Conservation (phyloP, 2,888 invertebrate species). For the Rhaphigaster nebulosa region DNA sequence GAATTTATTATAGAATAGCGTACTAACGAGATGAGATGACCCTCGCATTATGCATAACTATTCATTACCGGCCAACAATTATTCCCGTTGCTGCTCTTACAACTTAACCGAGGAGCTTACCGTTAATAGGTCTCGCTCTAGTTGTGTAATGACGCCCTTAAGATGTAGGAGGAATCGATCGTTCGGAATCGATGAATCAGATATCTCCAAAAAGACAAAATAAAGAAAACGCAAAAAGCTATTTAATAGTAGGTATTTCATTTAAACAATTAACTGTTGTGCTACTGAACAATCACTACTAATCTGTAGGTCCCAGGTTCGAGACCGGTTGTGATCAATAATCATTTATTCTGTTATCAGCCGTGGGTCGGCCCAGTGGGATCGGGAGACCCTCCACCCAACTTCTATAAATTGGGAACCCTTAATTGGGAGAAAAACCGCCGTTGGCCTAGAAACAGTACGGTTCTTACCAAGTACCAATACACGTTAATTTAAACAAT, state of each 20-base stretch:
- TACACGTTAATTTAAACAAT: too few species aligned
- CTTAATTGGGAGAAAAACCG: too few species aligned
- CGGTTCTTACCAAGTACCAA: too few species aligned
- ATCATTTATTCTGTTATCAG: too few species aligned
- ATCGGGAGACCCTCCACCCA: too few species aligned
- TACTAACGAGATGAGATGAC: background rate
- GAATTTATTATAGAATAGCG: background rate
- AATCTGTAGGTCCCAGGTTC: too few species aligned
- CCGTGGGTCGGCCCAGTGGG: too few species aligned
- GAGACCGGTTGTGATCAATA: too few species aligned
- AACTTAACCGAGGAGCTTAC: background rate
- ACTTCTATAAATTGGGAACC: too few species aligned
- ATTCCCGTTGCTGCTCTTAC: background rate
- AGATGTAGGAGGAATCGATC: background rate
- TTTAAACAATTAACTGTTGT: too few species aligned
- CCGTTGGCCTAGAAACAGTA: too few species aligned
- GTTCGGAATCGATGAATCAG: background rate
- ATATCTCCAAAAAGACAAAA: background rate
- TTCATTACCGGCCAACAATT: background rate
- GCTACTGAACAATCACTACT: too few species aligned
- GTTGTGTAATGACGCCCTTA: background rate
- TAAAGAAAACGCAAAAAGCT: background rate
- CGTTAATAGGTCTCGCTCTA: conserved; percentile 24
- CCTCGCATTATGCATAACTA: background rate
- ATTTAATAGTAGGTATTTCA: background rate